phyloP scores from a whole-genome alignment of 2,888 invertebrate genomes.

The Machimus rusticus region DNA sequence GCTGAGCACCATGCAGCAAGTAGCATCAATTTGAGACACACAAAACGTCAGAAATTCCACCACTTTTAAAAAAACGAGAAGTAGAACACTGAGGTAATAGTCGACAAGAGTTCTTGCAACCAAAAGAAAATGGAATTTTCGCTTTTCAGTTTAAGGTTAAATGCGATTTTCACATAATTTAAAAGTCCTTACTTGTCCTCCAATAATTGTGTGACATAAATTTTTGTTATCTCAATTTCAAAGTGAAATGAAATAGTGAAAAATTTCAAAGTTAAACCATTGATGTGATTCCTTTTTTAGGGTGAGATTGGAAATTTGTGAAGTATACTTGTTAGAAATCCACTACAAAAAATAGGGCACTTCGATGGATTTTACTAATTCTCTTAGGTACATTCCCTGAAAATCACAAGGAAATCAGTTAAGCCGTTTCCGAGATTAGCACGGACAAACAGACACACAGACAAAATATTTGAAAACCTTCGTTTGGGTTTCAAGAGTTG shows the following conservation, averaged over 20 bases:
- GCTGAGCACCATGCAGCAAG: neutral
- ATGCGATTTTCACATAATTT: neutral
- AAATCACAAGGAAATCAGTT: too few relatives aligned
- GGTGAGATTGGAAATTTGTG: too few relatives aligned
- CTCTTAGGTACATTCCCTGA: too few relatives aligned
- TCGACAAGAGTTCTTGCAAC: neutral
- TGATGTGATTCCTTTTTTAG: neutral
- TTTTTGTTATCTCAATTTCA: neutral
- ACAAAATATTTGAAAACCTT: too few relatives aligned
- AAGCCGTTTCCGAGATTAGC: too few relatives aligned
- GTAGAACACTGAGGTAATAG: neutral
- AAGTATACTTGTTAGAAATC: too few relatives aligned
- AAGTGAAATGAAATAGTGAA: neutral
- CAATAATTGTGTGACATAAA: neutral
- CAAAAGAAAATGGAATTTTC: neutral
- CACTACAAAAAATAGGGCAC: too few relatives aligned
- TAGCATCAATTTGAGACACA: neutral
- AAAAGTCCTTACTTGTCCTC: neutral
- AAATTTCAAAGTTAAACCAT: too few relatives aligned
- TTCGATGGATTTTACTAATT: too few relatives aligned
- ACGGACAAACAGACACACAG: too few relatives aligned
- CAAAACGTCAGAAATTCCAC: neutral
- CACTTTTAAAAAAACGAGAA: neutral
- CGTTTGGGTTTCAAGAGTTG: too few relatives aligned
- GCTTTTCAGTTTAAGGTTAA: neutral